Percentiles rank a stretch among this genome's conserved stretches.
phyloP scores from a whole-genome alignment of 1,140 invertebrate genomes.

The Tetramorium alpestre region DNA sequence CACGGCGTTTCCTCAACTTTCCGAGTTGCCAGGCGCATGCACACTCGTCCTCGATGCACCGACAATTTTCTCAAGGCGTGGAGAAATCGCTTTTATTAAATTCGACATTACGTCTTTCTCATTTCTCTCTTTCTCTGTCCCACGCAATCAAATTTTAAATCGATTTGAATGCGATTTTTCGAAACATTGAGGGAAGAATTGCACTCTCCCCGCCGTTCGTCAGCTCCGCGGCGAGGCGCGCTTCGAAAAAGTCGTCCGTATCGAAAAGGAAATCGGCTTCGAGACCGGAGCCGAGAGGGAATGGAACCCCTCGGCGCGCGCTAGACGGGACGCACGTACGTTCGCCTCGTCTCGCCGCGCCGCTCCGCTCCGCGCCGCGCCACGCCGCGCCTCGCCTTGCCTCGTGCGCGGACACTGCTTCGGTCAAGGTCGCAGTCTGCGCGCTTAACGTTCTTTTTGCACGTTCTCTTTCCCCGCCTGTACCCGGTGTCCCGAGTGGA shows the following conservation, averaged over 20 bases:
- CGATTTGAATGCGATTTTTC: no score
- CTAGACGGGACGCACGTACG: slow-evolving; percentile 58
- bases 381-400: slow-evolving; percentile 17
- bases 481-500: slow-evolving; percentile 67
- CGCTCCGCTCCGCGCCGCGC: slow-evolving; percentile 19
- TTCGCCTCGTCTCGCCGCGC: slow-evolving; percentile 19
- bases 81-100: no score
- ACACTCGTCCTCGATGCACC: neutral
- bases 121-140: neutral
- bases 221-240: neutral
- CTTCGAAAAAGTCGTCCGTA: slow-evolving; percentile 34
- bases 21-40: slow-evolving; percentile 4
- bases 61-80: neutral
- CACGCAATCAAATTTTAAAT: no score
- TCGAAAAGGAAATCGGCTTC: slow-evolving; percentile 56
- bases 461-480: slow-evolving; percentile 72
- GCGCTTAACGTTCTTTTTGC: slow-evolving; percentile 74
- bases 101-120: neutral
- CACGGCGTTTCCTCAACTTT: slow-evolving; percentile 4
- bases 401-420: slow-evolving; percentile 69
- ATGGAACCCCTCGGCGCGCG: slow-evolving; percentile 60
- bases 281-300: slow-evolving; percentile 43
- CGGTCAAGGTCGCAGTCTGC: slow-evolving; percentile 76
- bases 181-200: neutral
- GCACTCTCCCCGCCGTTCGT: neutral